These are phyloP conservation scores for Xylocopa sonorina DNA, from an alignment of 1,140 invertebrate species.

Conservation along the genomic window DNA sequence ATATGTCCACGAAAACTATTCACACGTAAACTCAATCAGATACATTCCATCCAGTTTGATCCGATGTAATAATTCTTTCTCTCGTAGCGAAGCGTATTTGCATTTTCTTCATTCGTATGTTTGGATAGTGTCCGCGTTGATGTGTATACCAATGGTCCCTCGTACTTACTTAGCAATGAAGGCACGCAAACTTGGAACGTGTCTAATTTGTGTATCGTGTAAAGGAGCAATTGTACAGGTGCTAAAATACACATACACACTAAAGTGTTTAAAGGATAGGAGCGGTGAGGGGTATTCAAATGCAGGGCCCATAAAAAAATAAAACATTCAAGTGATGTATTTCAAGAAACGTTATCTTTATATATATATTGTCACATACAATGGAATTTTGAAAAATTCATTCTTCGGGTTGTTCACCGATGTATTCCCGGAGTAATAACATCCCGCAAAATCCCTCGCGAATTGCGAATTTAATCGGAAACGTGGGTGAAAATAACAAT, in stretches of 20 bases:
- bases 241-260: slow-evolving; percentile 13
- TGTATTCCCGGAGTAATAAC: slow-evolving; percentile 13
- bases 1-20: background rate
- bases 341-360: slow-evolving; percentile 55
- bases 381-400: slow-evolving; percentile 22
- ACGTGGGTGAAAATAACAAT: background rate
- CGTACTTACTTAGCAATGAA: slow-evolving; percentile 1
- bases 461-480: slow-evolving; percentile 1
- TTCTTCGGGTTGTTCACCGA: background rate
- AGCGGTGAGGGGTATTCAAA: slow-evolving; percentile 11
- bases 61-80: background rate
- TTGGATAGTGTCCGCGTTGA: background rate
- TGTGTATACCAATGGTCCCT: background rate
- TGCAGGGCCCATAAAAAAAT: slow-evolving; percentile 51
- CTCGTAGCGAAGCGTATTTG: background rate
- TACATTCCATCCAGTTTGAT: background rate
- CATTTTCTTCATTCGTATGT: background rate
- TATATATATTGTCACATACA: slow-evolving; percentile 60
- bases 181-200: slow-evolving; percentile 39
- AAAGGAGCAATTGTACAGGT: slow-evolving; percentile 20
- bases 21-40: too few relatives aligned
- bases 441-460: slow-evolving; percentile 18
- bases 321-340: slow-evolving; percentile 54
- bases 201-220: slow-evolving; percentile 26
- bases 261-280: slow-evolving; percentile 5